Base-by-base conservation (phyloP, 2,888 invertebrate genomes). In the Lochmaea crataegi region DNA sequence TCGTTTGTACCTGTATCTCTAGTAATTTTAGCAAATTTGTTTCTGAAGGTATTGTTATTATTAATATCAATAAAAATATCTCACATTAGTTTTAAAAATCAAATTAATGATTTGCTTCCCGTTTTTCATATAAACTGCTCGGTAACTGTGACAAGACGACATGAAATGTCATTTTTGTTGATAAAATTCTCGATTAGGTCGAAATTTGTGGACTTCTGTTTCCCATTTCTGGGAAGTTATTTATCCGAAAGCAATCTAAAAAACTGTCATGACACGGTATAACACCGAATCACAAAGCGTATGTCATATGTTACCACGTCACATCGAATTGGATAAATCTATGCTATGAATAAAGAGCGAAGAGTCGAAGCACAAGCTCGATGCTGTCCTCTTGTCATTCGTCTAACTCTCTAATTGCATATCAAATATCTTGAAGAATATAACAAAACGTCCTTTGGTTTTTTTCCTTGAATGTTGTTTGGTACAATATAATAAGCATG, bases 331-430 rank as follows among this genome's bases (percentile, higher is more conserved):
- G 61, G 57, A 58, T 61, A 58, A 61, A 68, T 69, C 48, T 51
- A 61, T 53, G 64, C 10, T 38, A 57, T 6, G 53, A 64, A 67
- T 38, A 58, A 71, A 71, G 60, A 60, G 32, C 32, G 38, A 60
- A 60, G 26, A 60, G 22, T 60, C 4, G 32, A 60, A 48, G 65
- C 67, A 57, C 68, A 64, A 48, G 66, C 56, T 61, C 51, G 65
- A 51, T 58, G 42, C 69, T 11, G 70, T 64, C 70, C 69, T 56
- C 71, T 45, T 75, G 76, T 76, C 76, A 73, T 60, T 75, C 64
- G 63, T 69, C 75, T 72, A 75, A 61, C 56, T 76, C 56, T 76
- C 76, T 76, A 76, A 75, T 75, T 75, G 70, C 75, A 71, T 76
- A 73, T 76, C 76, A 71, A 72, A 76, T 77, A 75, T 76, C 76